Evolutionary conservation across 2,113 vertebrate species (phyloP).

Genomic region (Charina bottae): DNA sequence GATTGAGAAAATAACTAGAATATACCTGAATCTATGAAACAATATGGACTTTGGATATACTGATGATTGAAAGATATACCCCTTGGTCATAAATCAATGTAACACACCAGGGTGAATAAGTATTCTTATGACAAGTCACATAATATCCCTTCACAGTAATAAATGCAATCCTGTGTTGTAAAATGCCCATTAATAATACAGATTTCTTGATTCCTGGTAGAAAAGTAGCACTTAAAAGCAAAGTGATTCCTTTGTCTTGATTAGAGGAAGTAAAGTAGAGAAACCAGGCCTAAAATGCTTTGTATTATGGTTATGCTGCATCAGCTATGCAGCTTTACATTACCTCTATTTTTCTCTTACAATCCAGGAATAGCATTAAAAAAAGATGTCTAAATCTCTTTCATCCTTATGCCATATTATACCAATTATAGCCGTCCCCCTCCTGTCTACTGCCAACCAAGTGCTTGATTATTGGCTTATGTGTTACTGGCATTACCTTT

Average conservation of each 20-base stretch:
- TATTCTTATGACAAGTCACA: constrained; percentile 25
- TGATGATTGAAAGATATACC: background rate
- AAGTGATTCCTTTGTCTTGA: constrained; percentile 59
- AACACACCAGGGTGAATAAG: background rate
- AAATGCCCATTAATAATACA: constrained; percentile 48
- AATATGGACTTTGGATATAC: constrained; percentile 11
- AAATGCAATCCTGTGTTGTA: constrained; percentile 32
- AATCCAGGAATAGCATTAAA: constrained; percentile 54
- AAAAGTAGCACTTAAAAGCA: constrained; percentile 48
- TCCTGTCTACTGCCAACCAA: constrained; percentile 35
- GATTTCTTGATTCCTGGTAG: constrained; percentile 31
- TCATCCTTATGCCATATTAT: constrained; percentile 49
- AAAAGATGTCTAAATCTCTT: constrained; percentile 56
- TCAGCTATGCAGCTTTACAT: constrained; percentile 40
- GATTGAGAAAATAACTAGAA: constrained; percentile 13
- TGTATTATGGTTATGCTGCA: constrained; percentile 37
- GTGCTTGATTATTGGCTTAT: constrained; percentile 51
- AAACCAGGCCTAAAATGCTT: constrained; percentile 38
- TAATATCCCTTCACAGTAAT: constrained; percentile 43
- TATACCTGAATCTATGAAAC: background rate
- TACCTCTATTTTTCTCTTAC: constrained; percentile 48
- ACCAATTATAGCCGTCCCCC: constrained; percentile 44
- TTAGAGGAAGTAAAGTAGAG: constrained; percentile 33
- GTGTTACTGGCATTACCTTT: constrained; percentile 54
- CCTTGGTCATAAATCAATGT: constrained; percentile 3